phyloP scores from a whole-genome alignment of 2,113 vertebrate species.

The Sinocyclocheilus anshuiensis region DNA sequence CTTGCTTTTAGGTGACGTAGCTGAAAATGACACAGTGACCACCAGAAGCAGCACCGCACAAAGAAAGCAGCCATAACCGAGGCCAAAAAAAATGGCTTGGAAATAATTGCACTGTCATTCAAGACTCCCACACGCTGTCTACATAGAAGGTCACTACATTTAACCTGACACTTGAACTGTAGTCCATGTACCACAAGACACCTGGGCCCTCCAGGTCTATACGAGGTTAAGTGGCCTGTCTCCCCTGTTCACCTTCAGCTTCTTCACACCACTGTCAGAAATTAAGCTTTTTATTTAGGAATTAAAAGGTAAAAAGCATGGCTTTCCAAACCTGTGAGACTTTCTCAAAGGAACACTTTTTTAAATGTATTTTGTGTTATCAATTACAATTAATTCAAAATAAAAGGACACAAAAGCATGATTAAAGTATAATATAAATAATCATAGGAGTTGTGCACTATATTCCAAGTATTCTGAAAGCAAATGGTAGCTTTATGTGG shows the following conservation, averaged over 20 bases:
- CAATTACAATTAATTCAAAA: background rate
- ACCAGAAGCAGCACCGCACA: background rate
- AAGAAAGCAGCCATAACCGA: background rate
- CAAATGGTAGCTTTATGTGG: no score
- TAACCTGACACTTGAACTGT: slow-evolving; percentile 38
- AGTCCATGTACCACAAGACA: slow-evolving; percentile 10
- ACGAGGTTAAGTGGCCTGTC: slow-evolving; percentile 34
- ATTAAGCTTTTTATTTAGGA: background rate
- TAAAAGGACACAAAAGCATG: background rate
- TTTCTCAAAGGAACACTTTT: background rate
- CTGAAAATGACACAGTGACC: background rate
- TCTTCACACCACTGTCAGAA: background rate
- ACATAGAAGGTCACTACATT: slow-evolving; percentile 20
- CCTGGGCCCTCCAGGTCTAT: background rate
- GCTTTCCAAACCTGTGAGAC: background rate
- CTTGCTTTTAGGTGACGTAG: background rate
- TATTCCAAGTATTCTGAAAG: background rate
- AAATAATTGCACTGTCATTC: slow-evolving; percentile 22
- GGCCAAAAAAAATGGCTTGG: background rate
- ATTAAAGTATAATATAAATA: background rate
- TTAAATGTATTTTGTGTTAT: background rate
- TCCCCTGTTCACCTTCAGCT: slow-evolving; percentile 20
- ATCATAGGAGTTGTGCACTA: background rate
- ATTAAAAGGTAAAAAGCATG: background rate
- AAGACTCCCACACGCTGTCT: background rate